phyloP scores from a whole-genome alignment of 2,113 vertebrate species.

The Athene noctua region DNA sequence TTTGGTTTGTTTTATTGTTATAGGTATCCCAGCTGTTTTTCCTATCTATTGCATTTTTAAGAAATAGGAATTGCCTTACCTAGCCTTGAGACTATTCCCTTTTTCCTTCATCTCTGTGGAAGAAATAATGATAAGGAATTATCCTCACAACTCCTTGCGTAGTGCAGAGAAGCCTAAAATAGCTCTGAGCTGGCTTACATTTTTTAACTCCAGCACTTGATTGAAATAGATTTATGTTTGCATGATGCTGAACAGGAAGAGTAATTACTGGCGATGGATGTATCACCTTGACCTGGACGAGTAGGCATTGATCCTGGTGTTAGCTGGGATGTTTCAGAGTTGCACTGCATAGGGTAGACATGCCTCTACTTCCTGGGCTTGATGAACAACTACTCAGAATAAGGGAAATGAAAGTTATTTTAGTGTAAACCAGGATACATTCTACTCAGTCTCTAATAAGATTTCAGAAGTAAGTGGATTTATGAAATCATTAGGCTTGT shows the following conservation, averaged over 20 bases:
- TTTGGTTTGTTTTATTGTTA: not conserved
- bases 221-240: not conserved
- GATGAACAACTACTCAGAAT: not conserved
- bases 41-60: not conserved
- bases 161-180: not conserved
- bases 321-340: not conserved
- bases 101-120: not conserved
- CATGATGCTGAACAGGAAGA: not conserved
- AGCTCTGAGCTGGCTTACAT: not conserved
- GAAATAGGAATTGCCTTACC: not conserved
- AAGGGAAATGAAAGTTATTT: not conserved
- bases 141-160: not conserved
- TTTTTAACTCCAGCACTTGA: not conserved
- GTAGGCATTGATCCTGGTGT: not conserved
- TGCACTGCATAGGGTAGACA: not conserved
- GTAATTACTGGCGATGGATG: not conserved
- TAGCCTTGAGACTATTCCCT: not conserved
- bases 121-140: not conserved
- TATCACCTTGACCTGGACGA: not conserved
- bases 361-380: not conserved
- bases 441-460: slow-evolving; percentile 7
- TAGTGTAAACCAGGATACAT: slow-evolving; percentile 19
- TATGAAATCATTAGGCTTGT: slow-evolving; percentile 8
- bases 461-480: slow-evolving; percentile 42
- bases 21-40: not conserved